Evolutionary conservation across 2,888 invertebrate species (phyloP).

Genomic region (Cheilosia impressa): DNA sequence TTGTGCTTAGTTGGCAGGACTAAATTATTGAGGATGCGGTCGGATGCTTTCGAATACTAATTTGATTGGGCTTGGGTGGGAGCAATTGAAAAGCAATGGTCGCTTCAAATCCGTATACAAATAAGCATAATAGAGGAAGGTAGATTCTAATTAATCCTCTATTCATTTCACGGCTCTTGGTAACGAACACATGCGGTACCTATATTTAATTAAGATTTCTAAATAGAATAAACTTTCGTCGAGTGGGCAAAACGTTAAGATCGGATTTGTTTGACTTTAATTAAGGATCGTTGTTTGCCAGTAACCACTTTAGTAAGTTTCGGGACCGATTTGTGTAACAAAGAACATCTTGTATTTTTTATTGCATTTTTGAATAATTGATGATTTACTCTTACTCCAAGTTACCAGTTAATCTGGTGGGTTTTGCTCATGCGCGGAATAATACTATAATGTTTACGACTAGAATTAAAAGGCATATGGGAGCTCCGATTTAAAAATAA

Average conservation of each 20-base stretch:
- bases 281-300: conserved; percentile 46
- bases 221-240: conserved; percentile 64
- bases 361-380: too few species aligned
- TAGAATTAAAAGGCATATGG: too few species aligned
- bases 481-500: too few species aligned
- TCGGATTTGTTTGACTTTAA: conserved; percentile 63
- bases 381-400: too few species aligned
- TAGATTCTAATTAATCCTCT: conserved; percentile 71
- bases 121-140: conserved; percentile 69
- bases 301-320: conserved; percentile 5
- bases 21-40: conserved; percentile 75
- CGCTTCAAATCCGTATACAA: conserved; percentile 61
- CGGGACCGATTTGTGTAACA: conserved; percentile 1
- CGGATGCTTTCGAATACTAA: conserved; percentile 74
- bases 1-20: conserved; percentile 75
- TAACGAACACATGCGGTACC: conserved; percentile 44
- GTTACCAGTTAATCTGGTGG: too few species aligned
- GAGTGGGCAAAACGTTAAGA: conserved; percentile 50
- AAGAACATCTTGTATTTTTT: too few species aligned
- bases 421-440: too few species aligned
- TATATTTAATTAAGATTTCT: conserved; percentile 60
- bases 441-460: too few species aligned
- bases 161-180: conserved; percentile 72
- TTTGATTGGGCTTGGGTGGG: conserved; percentile 71
- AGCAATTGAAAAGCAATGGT: conserved; percentile 74